Conservation (phyloP, 2,888 invertebrate species). For the Tribolium freemani region DNA sequence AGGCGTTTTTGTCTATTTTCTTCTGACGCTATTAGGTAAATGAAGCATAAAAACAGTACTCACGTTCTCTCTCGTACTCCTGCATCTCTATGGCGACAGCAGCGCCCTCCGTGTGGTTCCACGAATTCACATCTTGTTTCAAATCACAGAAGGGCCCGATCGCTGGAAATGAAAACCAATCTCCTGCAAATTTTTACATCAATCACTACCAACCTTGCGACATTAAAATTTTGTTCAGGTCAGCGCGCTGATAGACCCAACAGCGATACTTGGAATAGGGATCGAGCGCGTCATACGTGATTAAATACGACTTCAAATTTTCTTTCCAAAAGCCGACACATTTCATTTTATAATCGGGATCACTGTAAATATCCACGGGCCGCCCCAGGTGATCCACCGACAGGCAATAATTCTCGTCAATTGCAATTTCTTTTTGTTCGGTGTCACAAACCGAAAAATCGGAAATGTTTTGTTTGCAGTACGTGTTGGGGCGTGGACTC, state of each 20-base stretch:
- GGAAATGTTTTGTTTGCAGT: slow-evolving; percentile 93
- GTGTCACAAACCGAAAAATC: slow-evolving; percentile 96
- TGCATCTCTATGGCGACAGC: slow-evolving; percentile 92
- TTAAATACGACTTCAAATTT: slow-evolving; percentile 94
- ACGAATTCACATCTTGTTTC: slow-evolving; percentile 90
- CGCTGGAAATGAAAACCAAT: slow-evolving; percentile 72
- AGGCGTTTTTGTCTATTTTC: not conserved
- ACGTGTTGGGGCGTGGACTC: slow-evolving; percentile 92
- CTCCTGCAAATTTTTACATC: not conserved
- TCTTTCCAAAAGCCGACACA: slow-evolving; percentile 99
- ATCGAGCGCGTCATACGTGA: slow-evolving; percentile 96
- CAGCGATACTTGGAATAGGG: slow-evolving; percentile 96
- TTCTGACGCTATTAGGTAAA: not conserved
- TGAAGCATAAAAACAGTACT: slow-evolving; percentile 59
- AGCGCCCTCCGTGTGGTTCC: slow-evolving; percentile 92
- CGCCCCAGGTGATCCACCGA: slow-evolving; percentile 96
- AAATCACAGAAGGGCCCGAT: slow-evolving; percentile 93
- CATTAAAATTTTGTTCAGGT: slow-evolving; percentile 88
- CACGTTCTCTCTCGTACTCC: slow-evolving; percentile 92
- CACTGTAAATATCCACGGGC: slow-evolving; percentile 95
- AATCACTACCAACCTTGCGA: slow-evolving; percentile 71
- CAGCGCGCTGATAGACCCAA: slow-evolving; percentile 97
- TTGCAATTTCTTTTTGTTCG: slow-evolving; percentile 93
- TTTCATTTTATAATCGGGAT: slow-evolving; percentile 96
- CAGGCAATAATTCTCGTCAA: slow-evolving; percentile 96